phyloP scores from a whole-genome alignment of 2,888 invertebrate species.

The Leuctra nigra region DNA sequence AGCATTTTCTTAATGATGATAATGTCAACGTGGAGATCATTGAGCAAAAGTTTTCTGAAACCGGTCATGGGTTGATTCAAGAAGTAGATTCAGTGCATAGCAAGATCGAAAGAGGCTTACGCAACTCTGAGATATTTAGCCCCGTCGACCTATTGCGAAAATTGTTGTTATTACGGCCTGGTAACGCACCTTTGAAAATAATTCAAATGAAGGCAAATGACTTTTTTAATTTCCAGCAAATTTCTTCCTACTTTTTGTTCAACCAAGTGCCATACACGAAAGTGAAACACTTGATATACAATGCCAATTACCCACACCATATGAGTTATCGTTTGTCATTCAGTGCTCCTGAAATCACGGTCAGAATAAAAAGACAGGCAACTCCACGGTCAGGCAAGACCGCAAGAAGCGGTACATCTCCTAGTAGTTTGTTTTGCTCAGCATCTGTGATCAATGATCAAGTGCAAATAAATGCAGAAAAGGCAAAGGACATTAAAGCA shows the following conservation, averaged over 20 bases:
- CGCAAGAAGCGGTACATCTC: too few relatives aligned
- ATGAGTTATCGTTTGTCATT: too few relatives aligned
- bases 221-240: conserved; percentile 46
- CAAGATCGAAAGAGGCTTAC: neutral
- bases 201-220: conserved; percentile 1
- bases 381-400: too few relatives aligned
- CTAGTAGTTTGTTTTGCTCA: too few relatives aligned
- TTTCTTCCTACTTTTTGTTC: neutral
- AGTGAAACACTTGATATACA: conserved; percentile 8
- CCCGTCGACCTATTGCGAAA: neutral
- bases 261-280: conserved; percentile 9
- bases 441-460: too few relatives aligned
- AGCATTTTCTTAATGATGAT: neutral
- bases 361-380: too few relatives aligned
- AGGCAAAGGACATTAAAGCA: too few relatives aligned
- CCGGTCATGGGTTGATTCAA: conserved; percentile 7
- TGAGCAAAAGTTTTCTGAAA: conserved; percentile 6
- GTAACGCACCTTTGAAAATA: conserved; percentile 1
- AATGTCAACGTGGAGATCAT: neutral
- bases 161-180: neutral
- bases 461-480: too few relatives aligned
- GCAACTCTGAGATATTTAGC: neutral
- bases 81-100: conserved; percentile 9
- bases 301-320: too few relatives aligned
- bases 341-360: too few relatives aligned